A percentile compares a stretch with the other conserved stretches of the same genome.
Evolutionary conservation across 2,888 invertebrate genomes (phyloP).

Genomic region (Conomelus anceps): DNA sequence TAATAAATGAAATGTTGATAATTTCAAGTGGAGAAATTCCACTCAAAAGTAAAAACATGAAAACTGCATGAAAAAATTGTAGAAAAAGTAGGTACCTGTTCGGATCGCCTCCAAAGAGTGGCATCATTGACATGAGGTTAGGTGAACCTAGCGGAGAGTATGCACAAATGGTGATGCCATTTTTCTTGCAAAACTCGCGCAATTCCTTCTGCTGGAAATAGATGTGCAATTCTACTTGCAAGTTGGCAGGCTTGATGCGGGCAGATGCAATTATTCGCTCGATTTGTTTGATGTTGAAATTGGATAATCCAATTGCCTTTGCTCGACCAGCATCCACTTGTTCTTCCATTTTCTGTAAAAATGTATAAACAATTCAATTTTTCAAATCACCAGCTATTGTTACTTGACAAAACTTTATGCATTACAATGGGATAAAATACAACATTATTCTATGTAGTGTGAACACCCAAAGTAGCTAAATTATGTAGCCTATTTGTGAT

Average conservation of each 20-base stretch:
- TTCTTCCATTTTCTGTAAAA: conserved; percentile 58
- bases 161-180: conserved; percentile 59
- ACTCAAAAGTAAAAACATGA: too few relatives aligned
- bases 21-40: too few relatives aligned
- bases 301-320: conserved; percentile 68
- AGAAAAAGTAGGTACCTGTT: neutral
- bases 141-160: conserved; percentile 68
- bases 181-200: conserved; percentile 52
- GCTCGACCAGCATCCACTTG: conserved; percentile 56
- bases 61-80: too few relatives aligned
- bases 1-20: too few relatives aligned
- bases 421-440: too few relatives aligned
- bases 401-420: too few relatives aligned
- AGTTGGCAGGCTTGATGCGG: conserved; percentile 60
- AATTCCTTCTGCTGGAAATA: conserved; percentile 64
- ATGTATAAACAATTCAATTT: too few relatives aligned
- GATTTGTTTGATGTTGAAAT: conserved; percentile 65
- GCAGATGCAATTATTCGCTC: conserved; percentile 52
- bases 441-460: neutral
- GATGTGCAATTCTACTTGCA: conserved; percentile 67
- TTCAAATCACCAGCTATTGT: too few relatives aligned
- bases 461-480: neutral
- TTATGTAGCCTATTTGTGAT: too few relatives aligned
- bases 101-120: conserved; percentile 37
- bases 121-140: conserved; percentile 44